A percentile compares a stretch with the other conserved stretches of the same genome.
Conservation (phyloP, 2,888 invertebrate species). For the Margaritifera margaritifera region DNA sequence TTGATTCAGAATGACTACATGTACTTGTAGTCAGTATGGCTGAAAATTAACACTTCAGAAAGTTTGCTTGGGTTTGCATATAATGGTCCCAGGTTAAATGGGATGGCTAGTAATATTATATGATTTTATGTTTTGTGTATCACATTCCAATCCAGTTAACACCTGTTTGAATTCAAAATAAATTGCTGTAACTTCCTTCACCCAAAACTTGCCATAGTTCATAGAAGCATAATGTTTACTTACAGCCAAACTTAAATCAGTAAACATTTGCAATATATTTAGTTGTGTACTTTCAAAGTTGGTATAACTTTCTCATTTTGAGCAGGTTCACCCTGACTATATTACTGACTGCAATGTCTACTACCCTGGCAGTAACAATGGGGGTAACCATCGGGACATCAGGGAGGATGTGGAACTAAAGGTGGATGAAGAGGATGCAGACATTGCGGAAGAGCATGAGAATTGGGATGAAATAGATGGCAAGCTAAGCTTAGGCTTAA, state of each 20-base stretch:
- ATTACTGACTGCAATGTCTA: slow-evolving; percentile 31
- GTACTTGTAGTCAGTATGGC: no score
- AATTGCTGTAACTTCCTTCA: no score
- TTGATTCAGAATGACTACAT: no score
- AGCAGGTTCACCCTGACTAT: slow-evolving; percentile 31
- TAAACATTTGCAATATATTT: neutral
- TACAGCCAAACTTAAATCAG: neutral
- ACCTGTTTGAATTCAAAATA: no score
- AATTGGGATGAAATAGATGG: slow-evolving; percentile 24
- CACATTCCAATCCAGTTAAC: no score
- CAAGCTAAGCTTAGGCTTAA: neutral
- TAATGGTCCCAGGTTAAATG: no score
- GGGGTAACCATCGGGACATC: slow-evolving; percentile 10
- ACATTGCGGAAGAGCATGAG: slow-evolving; percentile 34
- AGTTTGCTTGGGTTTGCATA: no score
- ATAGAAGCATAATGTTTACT: no score
- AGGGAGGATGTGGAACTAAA: slow-evolving; percentile 20
- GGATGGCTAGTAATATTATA: no score
- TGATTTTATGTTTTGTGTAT: no score
- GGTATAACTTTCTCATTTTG: neutral
- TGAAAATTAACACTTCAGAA: no score
- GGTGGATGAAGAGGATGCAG: slow-evolving; percentile 21
- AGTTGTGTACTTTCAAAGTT: neutral
- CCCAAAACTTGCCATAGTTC: no score
- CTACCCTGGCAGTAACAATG: slow-evolving; percentile 22